Base-by-base conservation (phyloP, 2,888 invertebrate species). In the Eupsilia transversa region DNA sequence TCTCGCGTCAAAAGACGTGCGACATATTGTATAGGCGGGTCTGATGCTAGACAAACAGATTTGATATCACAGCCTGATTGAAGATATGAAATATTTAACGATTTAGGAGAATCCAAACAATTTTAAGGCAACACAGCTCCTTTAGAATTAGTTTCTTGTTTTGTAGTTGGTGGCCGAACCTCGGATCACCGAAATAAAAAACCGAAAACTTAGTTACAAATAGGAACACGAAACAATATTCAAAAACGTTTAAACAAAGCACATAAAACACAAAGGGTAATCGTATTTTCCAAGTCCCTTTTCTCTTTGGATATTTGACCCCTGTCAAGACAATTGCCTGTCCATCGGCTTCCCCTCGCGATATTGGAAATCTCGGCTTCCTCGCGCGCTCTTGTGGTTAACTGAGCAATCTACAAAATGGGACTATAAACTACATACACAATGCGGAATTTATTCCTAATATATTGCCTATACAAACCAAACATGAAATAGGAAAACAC, bases 341-440 rank as follows among this genome's bases (percentile, higher is more conserved):
- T 89, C 89, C 91, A 94, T 94, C 93, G 92, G 87, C 90, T 88
- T 92, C 92, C 94, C 93, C 93, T 90, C 70, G 85, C 87, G 82
- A 91, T 92, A 93, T 94, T 93, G 92, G 93, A 92, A 94, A 93
- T 93, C 92, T 92, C 91, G 87, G 87, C 88, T 89, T 88, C 88
- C 90, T 89, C 87, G 75, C 68, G 79, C 75, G 82, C 89, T 89
- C 87, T 92, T 93, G 93, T 90, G 93, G 93, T 93, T 92, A 92
- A 91, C 91, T 90, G 90, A 92, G 89, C 92, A 90, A 93, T 93
- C 91, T 79, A 86, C 86, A 88, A 83, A 90, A 86, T 88, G 86
- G 86, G 86, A 85, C 87, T 82, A 85, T 82, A 83, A 85, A 84
- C 87, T 82, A 88, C 87, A 87, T 86, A 76, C 64, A 80, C 68